Evolutionary conservation across 2,888 invertebrate species (phyloP).

Genomic region (Eupithecia inturbata): DNA sequence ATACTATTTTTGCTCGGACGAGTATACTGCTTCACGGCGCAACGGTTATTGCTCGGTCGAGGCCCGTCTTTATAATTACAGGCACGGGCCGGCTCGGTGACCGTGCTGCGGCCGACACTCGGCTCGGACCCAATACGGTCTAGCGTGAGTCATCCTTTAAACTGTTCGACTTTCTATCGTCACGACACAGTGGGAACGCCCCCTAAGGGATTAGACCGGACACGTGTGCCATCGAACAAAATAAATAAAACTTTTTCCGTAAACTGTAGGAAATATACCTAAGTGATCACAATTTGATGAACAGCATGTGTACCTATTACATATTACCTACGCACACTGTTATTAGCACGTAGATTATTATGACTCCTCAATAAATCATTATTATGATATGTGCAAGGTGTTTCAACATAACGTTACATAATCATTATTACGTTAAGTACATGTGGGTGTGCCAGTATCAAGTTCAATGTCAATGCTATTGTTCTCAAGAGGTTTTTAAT

Average conservation of each 20-base stretch:
- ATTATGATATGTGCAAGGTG: neutral
- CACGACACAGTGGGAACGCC: no score
- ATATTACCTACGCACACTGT: neutral
- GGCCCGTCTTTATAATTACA: no score
- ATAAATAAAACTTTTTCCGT: neutral
- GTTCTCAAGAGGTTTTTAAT: neutral
- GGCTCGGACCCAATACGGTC: no score
- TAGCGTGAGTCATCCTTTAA: no score
- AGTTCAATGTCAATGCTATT: conserved; percentile 1
- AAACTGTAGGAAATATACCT: neutral
- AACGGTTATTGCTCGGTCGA: no score
- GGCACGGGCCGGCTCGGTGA: no score
- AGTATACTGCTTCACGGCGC: no score
- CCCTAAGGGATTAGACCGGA: no score
- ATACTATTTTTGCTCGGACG: no score
- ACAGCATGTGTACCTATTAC: neutral
- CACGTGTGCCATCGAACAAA: neutral
- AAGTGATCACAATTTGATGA: neutral
- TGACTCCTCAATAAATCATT: neutral
- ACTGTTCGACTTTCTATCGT: no score
- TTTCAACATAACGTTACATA: neutral
- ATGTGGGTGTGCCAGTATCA: neutral
- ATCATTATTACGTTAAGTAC: neutral
- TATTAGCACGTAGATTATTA: neutral
- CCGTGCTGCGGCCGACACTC: no score